Evolutionary conservation across 2,888 invertebrate species (phyloP).

Genomic region (Platynereis dumerilii): DNA sequence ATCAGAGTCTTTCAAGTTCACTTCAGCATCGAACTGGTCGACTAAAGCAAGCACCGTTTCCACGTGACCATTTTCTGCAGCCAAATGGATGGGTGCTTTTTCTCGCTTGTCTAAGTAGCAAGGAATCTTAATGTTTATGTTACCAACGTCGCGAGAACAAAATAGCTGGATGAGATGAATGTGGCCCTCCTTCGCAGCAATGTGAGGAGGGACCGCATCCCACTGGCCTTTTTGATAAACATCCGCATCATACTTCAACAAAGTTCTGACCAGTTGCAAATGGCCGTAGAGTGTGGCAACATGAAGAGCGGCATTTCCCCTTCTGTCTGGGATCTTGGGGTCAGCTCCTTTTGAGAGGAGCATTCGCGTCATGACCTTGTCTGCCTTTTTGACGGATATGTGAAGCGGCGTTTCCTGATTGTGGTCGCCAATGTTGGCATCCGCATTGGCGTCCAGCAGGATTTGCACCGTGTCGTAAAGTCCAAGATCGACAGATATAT

Average conservation of each 20-base stretch:
- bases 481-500: conserved; percentile 40
- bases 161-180: conserved; percentile 42
- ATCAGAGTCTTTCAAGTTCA: conserved; percentile 41
- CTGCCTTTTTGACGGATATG: conserved; percentile 42
- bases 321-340: conserved; percentile 33
- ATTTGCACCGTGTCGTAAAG: conserved; percentile 36
- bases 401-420: conserved; percentile 41
- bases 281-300: conserved; percentile 42
- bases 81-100: conserved; percentile 40
- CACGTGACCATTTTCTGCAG: conserved; percentile 40
- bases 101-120: conserved; percentile 40
- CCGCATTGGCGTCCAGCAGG: conserved; percentile 37
- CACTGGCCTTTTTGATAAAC: conserved; percentile 39
- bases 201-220: conserved; percentile 39
- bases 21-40: conserved; percentile 41
- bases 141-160: conserved; percentile 34
- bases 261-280: conserved; percentile 35
- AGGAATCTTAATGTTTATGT: conserved; percentile 41
- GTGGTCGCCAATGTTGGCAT: conserved; percentile 40
- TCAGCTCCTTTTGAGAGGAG: conserved; percentile 41
- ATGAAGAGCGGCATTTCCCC: conserved; percentile 42
- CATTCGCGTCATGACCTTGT: conserved; percentile 38
- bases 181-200: conserved; percentile 44
- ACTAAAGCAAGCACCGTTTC: conserved; percentile 36
- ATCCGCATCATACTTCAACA: conserved; percentile 42